Base-by-base conservation (phyloP, 2,797 vertebrate species). In the Hippocampus kuda region DNA sequence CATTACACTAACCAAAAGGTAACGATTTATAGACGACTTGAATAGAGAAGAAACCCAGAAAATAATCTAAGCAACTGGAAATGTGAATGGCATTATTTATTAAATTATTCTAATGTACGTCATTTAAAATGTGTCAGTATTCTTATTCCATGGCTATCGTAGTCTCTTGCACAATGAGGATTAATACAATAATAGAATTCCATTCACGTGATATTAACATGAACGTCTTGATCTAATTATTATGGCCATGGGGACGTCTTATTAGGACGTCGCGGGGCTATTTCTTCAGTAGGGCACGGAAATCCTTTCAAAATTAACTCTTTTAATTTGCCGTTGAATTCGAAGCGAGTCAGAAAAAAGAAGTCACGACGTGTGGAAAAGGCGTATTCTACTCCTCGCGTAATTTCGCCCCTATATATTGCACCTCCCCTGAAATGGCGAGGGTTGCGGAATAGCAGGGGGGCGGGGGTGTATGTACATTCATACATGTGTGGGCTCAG, bases 331-430 rank as follows among this genome's bases (percentile, higher is more conserved):
- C n/a, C 9, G 22, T 15, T 63, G 38, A 12, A 46, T 65, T 26
- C 22, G 1, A 42, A 44, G n/a, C 41, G 5, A 44, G 62, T 64
- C 12, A 16, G 16, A 16, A 18, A 18, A 63, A 63, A 15, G n/a
- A 65, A 48, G 7, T 18, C 63, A 27, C 24, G 42, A 27, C 42
- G 24, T 65, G 61, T 24, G 12, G 42, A 48, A 46, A 63, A 65
- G 6, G 20, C 63, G 42, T 44, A 61, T 34, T 16, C 59, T 38
- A 18, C 30, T 16, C 5, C 59, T 63, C 12, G 9, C 48, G n/a
- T 26, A 42, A 65, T 65, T 65, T 65, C 83, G 85, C 84, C 84
- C 83, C 79, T 69, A 62, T 69, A 68, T 65, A 54, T 46, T 60
- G 57, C 54, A 57, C 71, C 68, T 72, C 69, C 59, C 0, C 63